Evolutionary conservation across 2,113 vertebrate species (phyloP).

Genomic region (Cebus imitator): DNA sequence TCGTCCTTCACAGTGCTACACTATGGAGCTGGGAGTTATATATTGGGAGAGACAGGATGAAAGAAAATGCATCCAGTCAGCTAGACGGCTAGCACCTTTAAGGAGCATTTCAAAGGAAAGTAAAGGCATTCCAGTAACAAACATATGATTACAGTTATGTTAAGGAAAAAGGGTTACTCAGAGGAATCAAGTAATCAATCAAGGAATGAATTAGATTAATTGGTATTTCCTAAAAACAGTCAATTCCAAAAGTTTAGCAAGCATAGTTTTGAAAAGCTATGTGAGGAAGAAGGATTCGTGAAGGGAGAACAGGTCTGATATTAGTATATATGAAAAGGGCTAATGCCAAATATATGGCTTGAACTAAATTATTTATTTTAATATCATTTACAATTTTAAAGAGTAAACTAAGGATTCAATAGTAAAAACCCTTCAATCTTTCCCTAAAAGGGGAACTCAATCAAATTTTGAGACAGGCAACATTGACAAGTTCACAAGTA

Average conservation of each 20-base stretch:
- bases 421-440: background rate
- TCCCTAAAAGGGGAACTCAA: background rate
- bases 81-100: background rate
- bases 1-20: constrained; percentile 5
- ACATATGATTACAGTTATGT: background rate
- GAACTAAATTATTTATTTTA: background rate
- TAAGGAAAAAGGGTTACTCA: background rate
- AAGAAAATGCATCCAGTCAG: background rate
- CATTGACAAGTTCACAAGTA: background rate
- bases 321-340: background rate
- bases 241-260: background rate
- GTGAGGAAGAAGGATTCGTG: background rate
- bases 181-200: background rate
- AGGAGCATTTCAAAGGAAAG: background rate
- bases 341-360: background rate
- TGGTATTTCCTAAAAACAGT: background rate
- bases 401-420: background rate
- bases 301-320: background rate
- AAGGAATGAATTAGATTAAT: background rate
- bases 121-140: constrained; percentile 7
- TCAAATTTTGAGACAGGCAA: background rate
- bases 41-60: background rate
- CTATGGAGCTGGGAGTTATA: background rate
- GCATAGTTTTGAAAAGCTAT: background rate
- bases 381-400: background rate